Base-by-base conservation (phyloP, 2,113 vertebrate genomes). In the Charina bottae region DNA sequence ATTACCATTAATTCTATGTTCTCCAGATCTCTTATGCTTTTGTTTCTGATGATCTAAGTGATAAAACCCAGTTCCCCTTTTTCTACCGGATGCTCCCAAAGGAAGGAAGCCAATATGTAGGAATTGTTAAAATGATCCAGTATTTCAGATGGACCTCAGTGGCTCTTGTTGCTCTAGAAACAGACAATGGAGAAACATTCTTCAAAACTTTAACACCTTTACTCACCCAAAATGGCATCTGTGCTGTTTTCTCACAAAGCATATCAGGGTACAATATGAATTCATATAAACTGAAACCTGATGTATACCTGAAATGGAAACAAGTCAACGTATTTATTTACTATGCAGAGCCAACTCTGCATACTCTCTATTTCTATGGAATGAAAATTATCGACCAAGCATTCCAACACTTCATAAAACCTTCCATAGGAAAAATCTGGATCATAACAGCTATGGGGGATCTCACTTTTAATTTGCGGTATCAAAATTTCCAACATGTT, bases 211-310 rank as follows among this genome's bases (percentile, higher is more conserved):
- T n/a, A n/a, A 68, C 4, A 68, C 11, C 28, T n/a, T 68, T 68
- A 68, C 64, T 68, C 1, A 0, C 4, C 64, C 28, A 68, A 68
- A 13, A 15, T 68, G 64, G 28, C 4, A 83, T 83, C 21, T 83
- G 37, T 83, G 78, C 11, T 84, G 23, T 49, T 24, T 49, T 84
- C 46, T 84, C 83, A 26, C 23, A 84, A 49, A 84, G 17, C 1
- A 0, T 42, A 46, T 4, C 33, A 23, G 7, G 33, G 23, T 23
- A 11, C 21, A 10, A 7, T 26, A 49, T 4, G 42, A 49, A 23
- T 84, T 1, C 13, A 0, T n/a, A 0, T n/a, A n/a, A 0, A 4
- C 4, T 23, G 17, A 11, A 11, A 3, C 0, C 0, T 0, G 19
- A 4, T 26, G 2, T 49, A 5, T 49, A 11, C 8, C 10, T 12